Evolutionary conservation across 2,113 vertebrate species (phyloP).

Genomic region (Odontophorus gujanensis): DNA sequence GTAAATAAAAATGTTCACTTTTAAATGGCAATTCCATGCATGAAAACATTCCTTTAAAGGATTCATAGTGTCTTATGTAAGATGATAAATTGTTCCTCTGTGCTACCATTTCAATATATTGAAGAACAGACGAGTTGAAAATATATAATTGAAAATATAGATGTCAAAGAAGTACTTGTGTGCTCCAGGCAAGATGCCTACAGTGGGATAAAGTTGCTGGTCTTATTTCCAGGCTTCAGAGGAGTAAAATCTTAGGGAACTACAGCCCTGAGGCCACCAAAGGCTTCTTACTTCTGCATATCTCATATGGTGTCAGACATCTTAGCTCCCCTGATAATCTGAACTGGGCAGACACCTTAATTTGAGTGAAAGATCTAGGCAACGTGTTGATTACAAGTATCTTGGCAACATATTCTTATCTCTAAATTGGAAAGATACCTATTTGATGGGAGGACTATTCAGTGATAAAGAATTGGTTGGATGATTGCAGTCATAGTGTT

Average conservation of each 20-base stretch:
- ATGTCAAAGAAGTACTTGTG: not conserved
- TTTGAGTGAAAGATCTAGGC: not conserved
- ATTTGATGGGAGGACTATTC: not conserved
- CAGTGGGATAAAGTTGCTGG: not conserved
- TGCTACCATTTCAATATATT: not conserved
- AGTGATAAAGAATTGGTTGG: not conserved
- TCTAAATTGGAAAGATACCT: not conserved
- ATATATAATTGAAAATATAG: not conserved
- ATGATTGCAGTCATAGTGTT: not conserved
- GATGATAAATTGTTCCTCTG: not conserved
- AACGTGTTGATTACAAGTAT: not conserved
- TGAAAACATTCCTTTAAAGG: not conserved
- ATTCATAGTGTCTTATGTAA: not conserved
- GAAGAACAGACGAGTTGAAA: not conserved
- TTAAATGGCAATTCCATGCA: not conserved
- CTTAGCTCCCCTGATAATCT: not conserved
- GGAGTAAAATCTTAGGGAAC: not conserved
- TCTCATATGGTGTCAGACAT: not conserved
- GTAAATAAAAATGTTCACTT: not conserved
- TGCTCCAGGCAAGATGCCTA: not conserved
- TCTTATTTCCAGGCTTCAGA: not conserved
- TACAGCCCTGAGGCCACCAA: not conserved
- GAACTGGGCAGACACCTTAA: not conserved
- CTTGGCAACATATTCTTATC: not conserved
- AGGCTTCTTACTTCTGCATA: not conserved